Percentiles rank a stretch among this genome's conserved stretches.
Evolutionary conservation across 2,888 invertebrate species (phyloP).

Genomic region (Netelia virgata): DNA sequence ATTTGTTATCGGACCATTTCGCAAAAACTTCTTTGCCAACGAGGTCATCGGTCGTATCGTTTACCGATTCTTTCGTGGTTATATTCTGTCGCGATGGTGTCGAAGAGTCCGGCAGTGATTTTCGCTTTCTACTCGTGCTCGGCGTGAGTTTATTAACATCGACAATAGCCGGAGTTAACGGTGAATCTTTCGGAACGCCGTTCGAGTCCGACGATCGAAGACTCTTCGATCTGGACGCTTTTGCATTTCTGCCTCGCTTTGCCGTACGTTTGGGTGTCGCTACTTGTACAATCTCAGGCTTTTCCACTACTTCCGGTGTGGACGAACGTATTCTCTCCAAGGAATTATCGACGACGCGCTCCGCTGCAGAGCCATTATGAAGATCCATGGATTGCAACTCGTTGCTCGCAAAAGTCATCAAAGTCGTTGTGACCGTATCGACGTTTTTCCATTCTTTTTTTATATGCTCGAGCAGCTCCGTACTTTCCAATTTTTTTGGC

Average conservation of each 20-base stretch:
- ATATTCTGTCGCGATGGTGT: conserved; percentile 59
- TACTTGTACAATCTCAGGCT: conserved; percentile 84
- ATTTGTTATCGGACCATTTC: conserved; percentile 89
- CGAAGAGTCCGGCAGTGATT: conserved; percentile 44
- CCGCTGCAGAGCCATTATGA: conserved; percentile 71
- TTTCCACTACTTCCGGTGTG: conserved; percentile 78
- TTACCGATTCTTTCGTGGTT: conserved; percentile 50
- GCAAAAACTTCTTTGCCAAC: conserved; percentile 86
- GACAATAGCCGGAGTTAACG: conserved; percentile 26
- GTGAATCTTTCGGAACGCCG: conserved; percentile 61
- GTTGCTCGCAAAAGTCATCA: conserved; percentile 74
- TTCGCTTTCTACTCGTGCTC: conserved; percentile 58
- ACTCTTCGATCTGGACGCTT: conserved; percentile 83
- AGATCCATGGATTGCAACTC: conserved; percentile 74
- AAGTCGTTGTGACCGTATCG: conserved; percentile 72
- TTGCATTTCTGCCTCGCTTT: conserved; percentile 85
- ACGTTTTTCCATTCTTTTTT: conserved; percentile 81
- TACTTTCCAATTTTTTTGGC: conserved; percentile 56
- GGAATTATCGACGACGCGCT: conserved; percentile 71
- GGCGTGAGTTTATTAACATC: conserved; percentile 57
- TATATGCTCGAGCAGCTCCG: conserved; percentile 74
- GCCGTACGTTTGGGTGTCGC: conserved; percentile 86
- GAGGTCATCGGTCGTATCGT: conserved; percentile 72
- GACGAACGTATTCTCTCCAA: conserved; percentile 77
- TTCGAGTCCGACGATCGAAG: conserved; percentile 61